Percentiles rank a stretch among this genome's conserved stretches.
Evolutionary conservation across 1,140 invertebrate species (phyloP).

Genomic region (Aphelenchoides besseyi): DNA sequence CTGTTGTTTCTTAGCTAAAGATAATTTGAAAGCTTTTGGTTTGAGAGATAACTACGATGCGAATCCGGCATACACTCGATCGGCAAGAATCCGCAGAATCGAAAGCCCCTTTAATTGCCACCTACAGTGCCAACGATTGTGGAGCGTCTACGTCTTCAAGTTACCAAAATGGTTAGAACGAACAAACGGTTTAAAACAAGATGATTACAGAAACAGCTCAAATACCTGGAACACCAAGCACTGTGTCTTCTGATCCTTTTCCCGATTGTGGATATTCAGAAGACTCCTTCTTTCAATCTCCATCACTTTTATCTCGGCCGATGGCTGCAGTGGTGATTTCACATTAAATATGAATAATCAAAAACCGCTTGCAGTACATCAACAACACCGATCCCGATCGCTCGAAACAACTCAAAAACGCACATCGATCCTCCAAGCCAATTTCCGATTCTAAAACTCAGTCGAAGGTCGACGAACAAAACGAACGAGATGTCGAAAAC

Average conservation of each 20-base stretch:
- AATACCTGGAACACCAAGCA: not conserved
- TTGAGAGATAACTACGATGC: no score
- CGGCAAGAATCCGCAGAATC: conserved; percentile 4
- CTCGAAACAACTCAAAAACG: no score
- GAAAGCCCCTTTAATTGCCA: not conserved
- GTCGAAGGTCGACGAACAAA: no score
- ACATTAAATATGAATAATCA: not conserved
- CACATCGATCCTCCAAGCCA: no score
- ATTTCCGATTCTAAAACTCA: not conserved
- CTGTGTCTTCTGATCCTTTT: not conserved
- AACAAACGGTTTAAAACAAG: not conserved
- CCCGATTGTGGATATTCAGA: no score
- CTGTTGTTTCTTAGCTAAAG: no score
- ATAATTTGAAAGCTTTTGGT: no score
- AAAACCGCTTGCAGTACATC: conserved; percentile 2
- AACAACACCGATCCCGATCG: conserved; percentile 1
- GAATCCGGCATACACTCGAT: not conserved
- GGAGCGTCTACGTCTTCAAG: not conserved
- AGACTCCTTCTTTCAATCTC: not conserved
- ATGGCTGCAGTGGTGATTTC: not conserved
- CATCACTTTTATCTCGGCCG: not conserved
- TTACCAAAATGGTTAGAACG: not conserved
- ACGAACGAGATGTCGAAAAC: no score
- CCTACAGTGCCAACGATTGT: not conserved
- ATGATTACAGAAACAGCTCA: not conserved